Evolutionary conservation across 2,888 invertebrate genomes (phyloP), one percentile per base, ranked within the genome.

Genomic region (Tenthredo mesomela): DNA sequence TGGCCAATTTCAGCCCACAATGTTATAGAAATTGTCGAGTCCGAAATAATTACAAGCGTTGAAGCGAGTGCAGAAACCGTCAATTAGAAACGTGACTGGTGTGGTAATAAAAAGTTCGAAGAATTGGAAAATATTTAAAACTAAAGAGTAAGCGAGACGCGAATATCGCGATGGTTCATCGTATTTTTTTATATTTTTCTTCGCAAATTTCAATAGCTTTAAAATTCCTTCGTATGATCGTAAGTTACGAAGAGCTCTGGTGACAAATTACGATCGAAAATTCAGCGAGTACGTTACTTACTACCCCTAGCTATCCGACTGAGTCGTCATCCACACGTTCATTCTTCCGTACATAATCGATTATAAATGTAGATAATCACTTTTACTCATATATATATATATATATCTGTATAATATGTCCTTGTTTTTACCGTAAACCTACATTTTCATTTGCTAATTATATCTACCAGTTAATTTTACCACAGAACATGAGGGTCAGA

Each of bases 401-500:
- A 1, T 40, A 10, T 43, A 7, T 43, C 10, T 43, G 6, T 47
- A 47, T 15, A 1, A 25, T 65, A 29, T 1, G 43, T 43, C 43
- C 10, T n/a, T n/a, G 37, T 70, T 88, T 89, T 86, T 84, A 82
- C 87, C 85, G 87, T 84, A 43, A 84, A 77, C 78, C 77, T 84
- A 84, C 78, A 84, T 87, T 86, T 87, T 87, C 88, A 90, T 90
- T 90, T 90, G 37, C 61, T 80, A 58, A 80, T 80, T 80, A 80
- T 80, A 80, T 40, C 37, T 12, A 5, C 58, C 29, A 40, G 58
- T 80, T 80, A 61, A 61, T 80, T 80, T 61, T 78, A 77, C 50
- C 33, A 33, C 29, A 15, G 29, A 77, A 54, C 33, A 93, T 93
- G 91, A 91, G 93, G 93, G 93, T 91, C 91, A 92, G 93, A 93